These are phyloP conservation scores for Ursus arctos DNA, from an alignment of 2,113 vertebrate species.

Conservation along the genomic window DNA sequence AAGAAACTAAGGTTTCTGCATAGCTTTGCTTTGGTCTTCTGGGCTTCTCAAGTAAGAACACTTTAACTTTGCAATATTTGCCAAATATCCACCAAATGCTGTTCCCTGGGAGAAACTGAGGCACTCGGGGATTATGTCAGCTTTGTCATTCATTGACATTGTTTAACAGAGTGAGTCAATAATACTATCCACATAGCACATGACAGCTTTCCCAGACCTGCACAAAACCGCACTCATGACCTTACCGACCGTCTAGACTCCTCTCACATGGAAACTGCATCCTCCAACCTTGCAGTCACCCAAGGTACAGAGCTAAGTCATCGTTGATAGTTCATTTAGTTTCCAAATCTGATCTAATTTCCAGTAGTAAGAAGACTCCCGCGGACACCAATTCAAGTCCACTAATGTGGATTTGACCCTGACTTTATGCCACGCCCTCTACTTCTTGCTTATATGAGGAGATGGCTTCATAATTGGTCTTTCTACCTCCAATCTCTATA, in stretches of 20 bases:
- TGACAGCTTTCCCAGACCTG: neutral
- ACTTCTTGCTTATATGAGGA: slow-evolving; percentile 36
- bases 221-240: neutral
- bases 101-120: neutral
- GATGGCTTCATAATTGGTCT: neutral
- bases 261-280: neutral
- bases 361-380: neutral
- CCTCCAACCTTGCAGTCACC: neutral
- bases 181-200: neutral
- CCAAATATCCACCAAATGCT: neutral
- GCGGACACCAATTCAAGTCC: neutral
- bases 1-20: neutral
- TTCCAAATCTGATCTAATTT: slow-evolving; percentile 38
- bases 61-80: neutral
- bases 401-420: neutral
- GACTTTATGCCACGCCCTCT: neutral
- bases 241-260: neutral
- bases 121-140: neutral
- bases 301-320: neutral
- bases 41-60: neutral
- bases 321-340: neutral
- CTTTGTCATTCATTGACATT: neutral
- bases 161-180: neutral
- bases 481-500: neutral
- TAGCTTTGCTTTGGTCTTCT: neutral